Evolutionary conservation across 2,113 vertebrate species (phyloP).

Genomic region (Xyliphius kryptos): DNA sequence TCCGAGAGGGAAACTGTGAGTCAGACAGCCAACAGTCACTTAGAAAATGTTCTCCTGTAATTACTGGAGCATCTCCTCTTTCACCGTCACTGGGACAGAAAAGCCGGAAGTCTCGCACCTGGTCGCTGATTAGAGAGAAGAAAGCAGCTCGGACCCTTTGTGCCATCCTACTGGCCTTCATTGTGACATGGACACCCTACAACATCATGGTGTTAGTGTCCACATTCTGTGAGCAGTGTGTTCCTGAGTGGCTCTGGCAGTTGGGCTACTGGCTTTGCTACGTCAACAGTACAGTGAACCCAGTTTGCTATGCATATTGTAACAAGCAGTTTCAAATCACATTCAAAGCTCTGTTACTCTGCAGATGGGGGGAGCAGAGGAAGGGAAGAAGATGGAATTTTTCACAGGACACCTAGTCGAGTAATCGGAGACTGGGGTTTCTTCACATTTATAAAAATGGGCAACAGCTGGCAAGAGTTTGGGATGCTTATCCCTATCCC

Average conservation of each 20-base stretch:
- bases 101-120: conserved; percentile 19
- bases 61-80: not conserved
- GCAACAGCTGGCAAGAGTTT: too few relatives aligned
- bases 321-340: conserved; percentile 43
- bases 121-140: conserved; percentile 37
- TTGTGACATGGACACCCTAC: conserved; percentile 42
- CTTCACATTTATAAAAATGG: too few relatives aligned
- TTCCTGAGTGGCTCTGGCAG: conserved; percentile 41
- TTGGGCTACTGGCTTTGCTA: conserved; percentile 45
- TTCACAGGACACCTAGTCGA: conserved; percentile 11
- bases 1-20: not conserved
- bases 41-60: not conserved
- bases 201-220: conserved; percentile 47
- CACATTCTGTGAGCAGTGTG: conserved; percentile 39
- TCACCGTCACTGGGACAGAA: not conserved
- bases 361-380: conserved; percentile 27
- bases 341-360: conserved; percentile 38
- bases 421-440: too few relatives aligned
- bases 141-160: conserved; percentile 40
- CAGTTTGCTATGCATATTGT: conserved; percentile 40
- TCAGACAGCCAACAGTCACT: conserved; percentile 20
- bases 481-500: too few relatives aligned
- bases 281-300: conserved; percentile 42
- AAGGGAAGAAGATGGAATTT: conserved; percentile 25
- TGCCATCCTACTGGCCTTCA: conserved; percentile 42